Evolutionary conservation across 2,888 invertebrate species (phyloP).

Genomic region (Cetonia aurata): DNA sequence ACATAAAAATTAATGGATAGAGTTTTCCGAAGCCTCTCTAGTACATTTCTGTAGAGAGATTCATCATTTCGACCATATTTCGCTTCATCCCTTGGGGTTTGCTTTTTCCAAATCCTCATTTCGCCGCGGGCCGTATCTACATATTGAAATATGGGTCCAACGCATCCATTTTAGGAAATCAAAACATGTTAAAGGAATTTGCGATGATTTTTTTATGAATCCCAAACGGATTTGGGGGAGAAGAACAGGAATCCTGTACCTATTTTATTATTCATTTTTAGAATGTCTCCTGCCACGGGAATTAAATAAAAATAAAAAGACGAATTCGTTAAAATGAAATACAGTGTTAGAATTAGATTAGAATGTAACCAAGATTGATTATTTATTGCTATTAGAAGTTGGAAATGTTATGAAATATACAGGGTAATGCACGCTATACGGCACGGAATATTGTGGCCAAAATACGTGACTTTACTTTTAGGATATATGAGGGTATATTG

Average conservation of each 20-base stretch:
- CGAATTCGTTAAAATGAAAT: too few relatives aligned
- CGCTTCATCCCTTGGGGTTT: slow-evolving; percentile 3
- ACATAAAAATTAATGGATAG: not conserved
- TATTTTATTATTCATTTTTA: slow-evolving; percentile 3
- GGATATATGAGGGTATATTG: too few relatives aligned
- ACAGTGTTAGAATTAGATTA: too few relatives aligned
- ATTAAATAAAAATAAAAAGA: too few relatives aligned
- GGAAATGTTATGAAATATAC: too few relatives aligned
- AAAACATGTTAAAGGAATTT: slow-evolving; percentile 32
- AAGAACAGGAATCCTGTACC: slow-evolving; percentile 3
- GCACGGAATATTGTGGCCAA: too few relatives aligned
- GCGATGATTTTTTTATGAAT: slow-evolving; percentile 32
- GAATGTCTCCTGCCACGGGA: too few relatives aligned
- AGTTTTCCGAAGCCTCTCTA: not conserved
- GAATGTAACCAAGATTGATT: too few relatives aligned
- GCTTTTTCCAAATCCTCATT: slow-evolving; percentile 28
- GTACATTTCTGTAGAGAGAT: slow-evolving; percentile 5
- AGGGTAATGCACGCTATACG: too few relatives aligned
- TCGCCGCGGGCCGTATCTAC: slow-evolving; percentile 23
- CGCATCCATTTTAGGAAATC: slow-evolving; percentile 33
- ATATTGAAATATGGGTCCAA: slow-evolving; percentile 25
- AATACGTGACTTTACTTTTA: too few relatives aligned
- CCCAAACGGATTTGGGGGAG: slow-evolving; percentile 1
- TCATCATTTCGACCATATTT: slow-evolving; percentile 25
- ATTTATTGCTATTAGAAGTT: too few relatives aligned